Percentiles rank a stretch among this genome's conserved stretches.
phyloP scores from a whole-genome alignment of 2,113 vertebrate species.

The Ammodytes dubius region DNA sequence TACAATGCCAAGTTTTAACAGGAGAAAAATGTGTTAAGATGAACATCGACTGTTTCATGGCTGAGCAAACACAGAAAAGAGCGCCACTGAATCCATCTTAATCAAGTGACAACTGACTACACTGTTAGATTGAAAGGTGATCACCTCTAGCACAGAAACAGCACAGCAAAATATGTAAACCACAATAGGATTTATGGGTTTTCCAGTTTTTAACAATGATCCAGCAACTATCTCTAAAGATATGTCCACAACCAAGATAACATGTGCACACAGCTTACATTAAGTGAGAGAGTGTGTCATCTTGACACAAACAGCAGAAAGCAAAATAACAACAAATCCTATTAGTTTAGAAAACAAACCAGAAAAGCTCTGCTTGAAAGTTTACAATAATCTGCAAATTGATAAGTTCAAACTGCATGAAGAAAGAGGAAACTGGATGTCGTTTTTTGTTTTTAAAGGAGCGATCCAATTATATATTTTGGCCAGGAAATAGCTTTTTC shows the following conservation, averaged over 20 bases:
- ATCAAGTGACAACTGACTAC: not conserved
- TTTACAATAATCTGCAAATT: constrained; percentile 21
- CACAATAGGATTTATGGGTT: not conserved
- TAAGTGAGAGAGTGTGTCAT: not conserved
- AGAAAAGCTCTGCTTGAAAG: not conserved
- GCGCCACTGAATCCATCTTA: not conserved
- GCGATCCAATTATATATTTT: not conserved
- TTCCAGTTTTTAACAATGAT: not conserved
- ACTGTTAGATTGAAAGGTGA: not conserved
- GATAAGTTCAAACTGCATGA: constrained; percentile 32
- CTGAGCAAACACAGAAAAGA: not conserved
- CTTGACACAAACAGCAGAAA: not conserved
- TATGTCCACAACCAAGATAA: not conserved
- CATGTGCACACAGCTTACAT: not conserved
- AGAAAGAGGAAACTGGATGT: not conserved
- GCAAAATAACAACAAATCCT: constrained; percentile 15
- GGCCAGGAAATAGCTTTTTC: not conserved
- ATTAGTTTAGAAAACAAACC: constrained; percentile 3
- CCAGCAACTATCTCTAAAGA: not conserved
- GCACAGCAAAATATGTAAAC: not conserved
- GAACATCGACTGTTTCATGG: too few relatives aligned
- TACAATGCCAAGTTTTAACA: not conserved
- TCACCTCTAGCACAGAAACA: not conserved
- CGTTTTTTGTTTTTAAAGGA: constrained; percentile 5
- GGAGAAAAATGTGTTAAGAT: not conserved